Evolutionary conservation across 1,140 invertebrate species (phyloP).

Genomic region (Achatina immaculata): DNA sequence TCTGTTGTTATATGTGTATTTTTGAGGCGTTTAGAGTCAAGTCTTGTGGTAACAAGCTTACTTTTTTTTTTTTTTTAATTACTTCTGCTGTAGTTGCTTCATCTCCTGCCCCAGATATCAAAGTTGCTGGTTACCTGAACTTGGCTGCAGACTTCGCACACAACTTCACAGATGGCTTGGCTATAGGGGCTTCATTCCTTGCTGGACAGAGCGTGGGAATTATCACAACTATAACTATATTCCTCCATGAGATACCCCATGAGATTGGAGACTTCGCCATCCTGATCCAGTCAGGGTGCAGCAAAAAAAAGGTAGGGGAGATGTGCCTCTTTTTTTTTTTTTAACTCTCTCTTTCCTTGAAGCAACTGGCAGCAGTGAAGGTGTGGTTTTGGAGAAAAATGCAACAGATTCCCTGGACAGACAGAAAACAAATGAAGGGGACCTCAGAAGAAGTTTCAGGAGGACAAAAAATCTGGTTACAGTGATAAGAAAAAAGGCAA

Average conservation of each 20-base stretch:
- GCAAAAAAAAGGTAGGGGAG: conserved; percentile 84
- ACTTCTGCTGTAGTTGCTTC: too few relatives aligned
- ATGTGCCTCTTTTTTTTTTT: too few relatives aligned
- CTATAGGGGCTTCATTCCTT: conserved; percentile 96
- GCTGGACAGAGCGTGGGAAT: conserved; percentile 80
- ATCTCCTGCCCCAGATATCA: conserved; percentile 76
- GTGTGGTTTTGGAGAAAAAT: too few relatives aligned
- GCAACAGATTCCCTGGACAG: too few relatives aligned
- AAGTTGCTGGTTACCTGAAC: conserved; percentile 94
- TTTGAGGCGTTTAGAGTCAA: too few relatives aligned
- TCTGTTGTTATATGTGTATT: too few relatives aligned
- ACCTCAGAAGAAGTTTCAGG: too few relatives aligned
- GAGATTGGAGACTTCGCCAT: conserved; percentile 99
- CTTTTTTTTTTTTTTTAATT: too few relatives aligned
- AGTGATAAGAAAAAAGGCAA: too few relatives aligned
- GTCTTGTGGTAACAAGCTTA: too few relatives aligned
- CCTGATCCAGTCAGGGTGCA: conserved; percentile 92
- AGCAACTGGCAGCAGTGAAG: neutral
- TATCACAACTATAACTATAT: conserved; percentile 92
- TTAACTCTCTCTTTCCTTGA: conserved; percentile 4
- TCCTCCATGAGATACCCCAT: conserved; percentile 97
- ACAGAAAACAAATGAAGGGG: too few relatives aligned
- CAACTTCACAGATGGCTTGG: conserved; percentile 97
- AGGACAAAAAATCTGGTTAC: too few relatives aligned
- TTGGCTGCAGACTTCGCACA: conserved; percentile 95